Evolutionary conservation across 2,888 invertebrate genomes (phyloP), one percentile per base, ranked within the genome.

Genomic region (Chydorus sphaericus): DNA sequence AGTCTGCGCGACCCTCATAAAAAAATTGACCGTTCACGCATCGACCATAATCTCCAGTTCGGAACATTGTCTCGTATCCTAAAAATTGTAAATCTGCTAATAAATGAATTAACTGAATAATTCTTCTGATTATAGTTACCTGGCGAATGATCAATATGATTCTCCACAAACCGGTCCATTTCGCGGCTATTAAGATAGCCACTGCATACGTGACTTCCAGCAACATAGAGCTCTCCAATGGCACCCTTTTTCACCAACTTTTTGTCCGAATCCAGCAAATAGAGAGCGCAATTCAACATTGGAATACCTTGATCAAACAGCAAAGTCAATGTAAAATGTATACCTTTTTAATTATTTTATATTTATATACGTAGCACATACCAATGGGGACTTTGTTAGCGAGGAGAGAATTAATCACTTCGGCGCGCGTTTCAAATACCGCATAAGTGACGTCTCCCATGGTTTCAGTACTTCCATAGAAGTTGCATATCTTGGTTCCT

Each of bases 391-490:
- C 79, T 62, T 83, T 84, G 29, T 61, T 64, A 8, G 79, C 77
- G 10, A 58, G 28, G 8, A 59, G 55, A 57, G 76, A 72, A 57
- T 73, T 68, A 59, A 78, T 75, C 58, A 86, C 64, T 61, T 85
- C 81, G 4, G 73, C 74, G 55, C 56, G 62, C 52, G 73, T 76
- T 57, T 76, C 77, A 62, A 49, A 49, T 18, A 26, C 29, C 16
- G 49, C 73, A 70, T 10, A 77, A 0, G 89, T 88, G 3, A 91
- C 88, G 66, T 90, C 91, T 0, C 88, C 91, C 83, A 90, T 89
- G 1, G 89, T 81, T 68, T 92, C 92, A 0, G 91, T 90, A 61
- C 89, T 88, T 0, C 92, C 92, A 65, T 90, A 91, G 66, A 90
- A 89, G 67, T 91, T 92, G 55, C 85, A 87, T 37, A 92, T 70